These are phyloP conservation scores for Macrophya alboannulata DNA, from an alignment of 2,888 invertebrate species.

Conservation along the genomic window DNA sequence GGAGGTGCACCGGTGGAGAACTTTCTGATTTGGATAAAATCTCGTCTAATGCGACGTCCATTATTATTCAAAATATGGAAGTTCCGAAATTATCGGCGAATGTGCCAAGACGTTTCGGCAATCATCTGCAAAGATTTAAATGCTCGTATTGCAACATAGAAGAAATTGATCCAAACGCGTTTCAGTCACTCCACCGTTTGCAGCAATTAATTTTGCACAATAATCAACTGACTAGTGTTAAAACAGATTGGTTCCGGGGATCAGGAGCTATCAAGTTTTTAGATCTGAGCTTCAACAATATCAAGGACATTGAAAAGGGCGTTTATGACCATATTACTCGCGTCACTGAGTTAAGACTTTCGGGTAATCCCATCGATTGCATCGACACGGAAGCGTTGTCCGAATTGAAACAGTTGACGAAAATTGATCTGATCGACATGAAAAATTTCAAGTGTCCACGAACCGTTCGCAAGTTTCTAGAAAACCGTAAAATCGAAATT, in stretches of 20 bases:
- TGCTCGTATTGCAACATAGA: constrained; percentile 73
- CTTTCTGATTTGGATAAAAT: constrained; percentile 69
- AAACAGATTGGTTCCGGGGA: constrained; percentile 72
- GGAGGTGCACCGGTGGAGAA: constrained; percentile 70
- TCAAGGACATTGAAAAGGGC: constrained; percentile 71
- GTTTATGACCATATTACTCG: constrained; percentile 70
- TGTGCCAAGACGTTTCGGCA: constrained; percentile 71
- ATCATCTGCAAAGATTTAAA: constrained; percentile 70
- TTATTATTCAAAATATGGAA: constrained; percentile 71
- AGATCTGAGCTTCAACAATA: constrained; percentile 74
- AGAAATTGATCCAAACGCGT: constrained; percentile 73
- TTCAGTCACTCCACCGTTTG: constrained; percentile 68
- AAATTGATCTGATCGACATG: constrained; percentile 73
- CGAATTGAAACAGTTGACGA: constrained; percentile 65
- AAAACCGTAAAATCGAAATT: constrained; percentile 66
- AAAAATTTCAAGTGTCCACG: constrained; percentile 74
- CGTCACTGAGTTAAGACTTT: constrained; percentile 74
- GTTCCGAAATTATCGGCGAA: constrained; percentile 67
- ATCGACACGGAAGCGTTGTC: constrained; percentile 69
- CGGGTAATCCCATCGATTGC: constrained; percentile 75
- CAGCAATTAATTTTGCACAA: constrained; percentile 74
- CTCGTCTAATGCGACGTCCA: constrained; percentile 68
- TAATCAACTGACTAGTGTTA: constrained; percentile 69
- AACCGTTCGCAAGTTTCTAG: constrained; percentile 67
- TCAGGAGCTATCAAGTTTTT: constrained; percentile 72